phyloP scores from a whole-genome alignment of 2,797 vertebrate species.

The Columba guinea region DNA sequence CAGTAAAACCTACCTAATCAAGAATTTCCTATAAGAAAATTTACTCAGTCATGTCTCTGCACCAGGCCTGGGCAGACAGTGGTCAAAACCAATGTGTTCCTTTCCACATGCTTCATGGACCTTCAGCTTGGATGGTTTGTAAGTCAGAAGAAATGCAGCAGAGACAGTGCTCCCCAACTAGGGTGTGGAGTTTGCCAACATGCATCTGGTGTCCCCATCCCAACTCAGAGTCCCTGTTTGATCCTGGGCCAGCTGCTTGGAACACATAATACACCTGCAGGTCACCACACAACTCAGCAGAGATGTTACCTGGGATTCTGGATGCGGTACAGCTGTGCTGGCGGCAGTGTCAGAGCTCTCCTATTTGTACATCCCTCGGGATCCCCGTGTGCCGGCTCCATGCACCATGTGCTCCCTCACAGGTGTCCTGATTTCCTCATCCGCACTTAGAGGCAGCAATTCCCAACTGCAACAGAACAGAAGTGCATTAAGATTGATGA shows the following conservation, averaged over 20 bases:
- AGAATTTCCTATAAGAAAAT: background rate
- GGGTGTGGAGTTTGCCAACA: fast-evolving
- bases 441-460: background rate
- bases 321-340: background rate
- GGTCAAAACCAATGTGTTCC: background rate
- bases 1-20: fast-evolving
- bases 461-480: background rate
- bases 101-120: background rate
- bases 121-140: fast-evolving
- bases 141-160: background rate
- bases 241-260: background rate
- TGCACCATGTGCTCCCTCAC: fast-evolving
- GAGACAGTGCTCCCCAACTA: background rate
- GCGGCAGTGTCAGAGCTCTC: background rate
- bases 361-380: fast-evolving
- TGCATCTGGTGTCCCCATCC: background rate
- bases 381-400: fast-evolving
- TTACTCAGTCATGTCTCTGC: background rate
- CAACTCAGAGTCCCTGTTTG: background rate
- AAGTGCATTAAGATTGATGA: background rate
- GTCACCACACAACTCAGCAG: background rate
- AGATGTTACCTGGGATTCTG: background rate
- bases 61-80: background rate
- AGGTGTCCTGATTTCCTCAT: background rate
- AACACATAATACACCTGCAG: background rate